Evolutionary conservation across 2,888 invertebrate genomes (phyloP).

Genomic region (Pediacus dermestoides): DNA sequence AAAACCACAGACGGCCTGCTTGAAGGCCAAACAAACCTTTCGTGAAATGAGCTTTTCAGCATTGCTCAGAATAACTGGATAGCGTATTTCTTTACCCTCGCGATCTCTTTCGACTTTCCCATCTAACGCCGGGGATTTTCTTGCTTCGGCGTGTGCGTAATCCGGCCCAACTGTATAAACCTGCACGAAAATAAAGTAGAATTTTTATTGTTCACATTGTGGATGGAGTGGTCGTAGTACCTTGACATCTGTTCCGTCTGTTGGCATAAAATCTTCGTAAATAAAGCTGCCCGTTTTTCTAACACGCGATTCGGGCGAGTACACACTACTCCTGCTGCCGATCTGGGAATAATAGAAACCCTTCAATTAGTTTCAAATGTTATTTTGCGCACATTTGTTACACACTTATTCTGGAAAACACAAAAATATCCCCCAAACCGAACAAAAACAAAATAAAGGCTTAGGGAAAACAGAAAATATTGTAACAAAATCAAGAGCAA

Average conservation of each 20-base stretch:
- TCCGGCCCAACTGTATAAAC: slow-evolving; percentile 99
- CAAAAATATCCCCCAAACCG: slow-evolving; percentile 4
- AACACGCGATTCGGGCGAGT: slow-evolving; percentile 94
- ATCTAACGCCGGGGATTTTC: slow-evolving; percentile 97
- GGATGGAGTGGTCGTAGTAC: no score
- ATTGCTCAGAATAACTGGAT: slow-evolving; percentile 96
- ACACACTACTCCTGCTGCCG: slow-evolving; percentile 97
- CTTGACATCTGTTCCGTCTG: slow-evolving; percentile 73
- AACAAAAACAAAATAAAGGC: background rate
- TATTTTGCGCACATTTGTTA: slow-evolving; percentile 26
- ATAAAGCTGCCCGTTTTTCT: slow-evolving; percentile 97
- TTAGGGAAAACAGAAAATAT: background rate
- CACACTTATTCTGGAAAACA: slow-evolving; percentile 32
- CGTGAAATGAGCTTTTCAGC: slow-evolving; percentile 96
- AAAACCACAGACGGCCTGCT: slow-evolving; percentile 99
- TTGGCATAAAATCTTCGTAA: slow-evolving; percentile 99
- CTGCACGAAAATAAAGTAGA: slow-evolving; percentile 47
- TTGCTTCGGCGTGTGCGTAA: slow-evolving; percentile 98
- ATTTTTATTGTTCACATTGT: slow-evolving; percentile 10
- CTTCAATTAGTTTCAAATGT: slow-evolving; percentile 25
- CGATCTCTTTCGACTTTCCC: slow-evolving; percentile 98
- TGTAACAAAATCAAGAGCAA: no score
- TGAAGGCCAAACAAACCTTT: slow-evolving; percentile 93
- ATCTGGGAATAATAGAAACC: slow-evolving; percentile 61
- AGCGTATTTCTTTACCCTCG: slow-evolving; percentile 96